These are phyloP conservation scores for Lasaia peninsularis DNA, from an alignment of 1,140 invertebrate species.

Conservation along the genomic window DNA sequence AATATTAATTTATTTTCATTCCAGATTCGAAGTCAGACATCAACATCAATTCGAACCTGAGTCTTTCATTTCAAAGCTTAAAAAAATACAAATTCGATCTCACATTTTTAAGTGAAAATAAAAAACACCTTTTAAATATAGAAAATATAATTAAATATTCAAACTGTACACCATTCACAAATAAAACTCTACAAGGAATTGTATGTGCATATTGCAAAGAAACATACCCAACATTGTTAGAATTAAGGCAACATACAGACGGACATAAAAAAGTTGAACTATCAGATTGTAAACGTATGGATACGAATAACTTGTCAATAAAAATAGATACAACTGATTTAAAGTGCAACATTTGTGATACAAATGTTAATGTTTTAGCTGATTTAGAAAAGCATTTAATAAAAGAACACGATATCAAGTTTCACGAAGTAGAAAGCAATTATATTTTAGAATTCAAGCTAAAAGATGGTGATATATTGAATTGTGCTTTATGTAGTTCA, in stretches of 20 bases:
- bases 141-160: slow-evolving; percentile 59
- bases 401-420: slow-evolving; percentile 45
- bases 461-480: slow-evolving; percentile 37
- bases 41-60: slow-evolving; percentile 25
- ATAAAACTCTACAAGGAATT: slow-evolving; percentile 53
- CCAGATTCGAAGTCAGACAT: slow-evolving; percentile 42
- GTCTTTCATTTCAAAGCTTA: slow-evolving; percentile 30
- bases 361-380: slow-evolving; percentile 31
- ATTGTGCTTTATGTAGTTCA: slow-evolving; percentile 53
- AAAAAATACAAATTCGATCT: slow-evolving; percentile 26
- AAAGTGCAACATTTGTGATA: slow-evolving; percentile 46
- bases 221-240: slow-evolving; percentile 28
- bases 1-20: slow-evolving; percentile 19
- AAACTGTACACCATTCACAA: slow-evolving; percentile 59
- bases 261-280: slow-evolving; percentile 35
- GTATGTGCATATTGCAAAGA: slow-evolving; percentile 57
- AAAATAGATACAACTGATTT: slow-evolving; percentile 63
- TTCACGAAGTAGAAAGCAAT: slow-evolving; percentile 50
- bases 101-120: slow-evolving; percentile 38
- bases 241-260: slow-evolving; percentile 39
- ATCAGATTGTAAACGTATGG: slow-evolving; percentile 37
- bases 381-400: slow-evolving; percentile 48
- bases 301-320: slow-evolving; percentile 52
- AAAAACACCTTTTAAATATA: slow-evolving; percentile 49
- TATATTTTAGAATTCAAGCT: slow-evolving; percentile 62